A percentile compares a stretch with the other conserved stretches of the same genome.
Evolutionary conservation across 2,113 vertebrate species (phyloP).

Genomic region (Nycticorax nycticorax): DNA sequence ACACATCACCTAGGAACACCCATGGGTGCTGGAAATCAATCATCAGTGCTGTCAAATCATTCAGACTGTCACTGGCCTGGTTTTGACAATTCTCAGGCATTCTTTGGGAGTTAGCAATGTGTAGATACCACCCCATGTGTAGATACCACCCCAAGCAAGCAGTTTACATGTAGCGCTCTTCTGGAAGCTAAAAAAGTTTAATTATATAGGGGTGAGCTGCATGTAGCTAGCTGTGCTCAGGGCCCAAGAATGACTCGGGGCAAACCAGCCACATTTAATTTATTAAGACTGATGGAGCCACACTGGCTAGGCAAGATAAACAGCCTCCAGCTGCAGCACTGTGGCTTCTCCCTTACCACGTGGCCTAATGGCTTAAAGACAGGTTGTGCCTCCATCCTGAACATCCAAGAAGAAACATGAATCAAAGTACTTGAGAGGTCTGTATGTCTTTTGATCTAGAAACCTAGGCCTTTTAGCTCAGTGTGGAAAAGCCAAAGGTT

Average conservation of each 20-base stretch:
- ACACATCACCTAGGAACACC: not conserved
- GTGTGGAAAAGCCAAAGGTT: not conserved
- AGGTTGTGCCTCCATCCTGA: not conserved
- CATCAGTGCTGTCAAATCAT: not conserved
- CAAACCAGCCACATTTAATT: not conserved
- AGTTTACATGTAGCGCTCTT: not conserved
- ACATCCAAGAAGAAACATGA: not conserved
- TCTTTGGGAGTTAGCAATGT: not conserved
- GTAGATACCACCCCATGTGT: not conserved
- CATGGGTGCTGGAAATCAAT: not conserved
- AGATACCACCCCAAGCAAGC: not conserved
- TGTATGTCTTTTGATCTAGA: not conserved
- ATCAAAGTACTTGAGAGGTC: not conserved
- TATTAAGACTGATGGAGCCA: not conserved
- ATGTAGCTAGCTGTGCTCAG: not conserved
- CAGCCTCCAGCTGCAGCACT: not conserved
- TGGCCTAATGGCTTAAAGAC: not conserved
- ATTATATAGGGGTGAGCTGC: not conserved
- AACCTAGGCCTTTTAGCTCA: not conserved
- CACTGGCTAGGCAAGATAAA: not conserved
- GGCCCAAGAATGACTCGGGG: not conserved
- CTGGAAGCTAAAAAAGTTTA: not conserved
- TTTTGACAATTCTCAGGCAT: not conserved
- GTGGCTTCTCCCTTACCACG: not conserved
- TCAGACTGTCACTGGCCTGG: accelerated